Evolutionary conservation across 2,113 vertebrate genomes (phyloP).

Genomic region (Microcebus tavaratra): DNA sequence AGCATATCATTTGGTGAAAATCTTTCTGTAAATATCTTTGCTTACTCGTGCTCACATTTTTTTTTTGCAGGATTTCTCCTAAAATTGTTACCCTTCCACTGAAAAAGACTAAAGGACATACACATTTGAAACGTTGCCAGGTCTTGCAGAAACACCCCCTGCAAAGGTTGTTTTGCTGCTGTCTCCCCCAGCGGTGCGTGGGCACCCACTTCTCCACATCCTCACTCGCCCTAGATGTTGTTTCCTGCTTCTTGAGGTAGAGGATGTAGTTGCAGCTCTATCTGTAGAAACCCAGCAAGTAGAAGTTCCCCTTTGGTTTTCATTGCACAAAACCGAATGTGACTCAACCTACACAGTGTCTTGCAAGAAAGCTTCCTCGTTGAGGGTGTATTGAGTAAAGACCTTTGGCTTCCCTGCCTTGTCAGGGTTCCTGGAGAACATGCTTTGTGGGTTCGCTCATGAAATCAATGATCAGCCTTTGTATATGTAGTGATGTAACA

Average conservation of each 20-base stretch:
- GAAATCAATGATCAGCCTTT: not conserved
- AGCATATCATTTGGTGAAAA: not conserved
- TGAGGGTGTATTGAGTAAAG: not conserved
- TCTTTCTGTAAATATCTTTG: not conserved
- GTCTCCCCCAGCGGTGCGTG: fast-evolving
- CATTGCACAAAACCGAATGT: slow-evolving; percentile 49
- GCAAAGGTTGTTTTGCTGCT: not conserved
- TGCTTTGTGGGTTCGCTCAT: not conserved
- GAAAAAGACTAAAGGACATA: not conserved
- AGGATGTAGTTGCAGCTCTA: slow-evolving; percentile 6
- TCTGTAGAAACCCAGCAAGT: not conserved
- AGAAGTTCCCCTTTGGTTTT: slow-evolving; percentile 53
- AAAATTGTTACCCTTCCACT: not conserved
- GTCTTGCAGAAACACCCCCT: not conserved
- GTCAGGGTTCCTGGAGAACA: not conserved
- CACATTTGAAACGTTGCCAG: not conserved
- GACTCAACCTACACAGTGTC: not conserved
- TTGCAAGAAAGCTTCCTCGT: not conserved
- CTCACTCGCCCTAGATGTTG: not conserved
- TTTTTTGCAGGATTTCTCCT: not conserved
- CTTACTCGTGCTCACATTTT: not conserved
- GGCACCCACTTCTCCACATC: not conserved
- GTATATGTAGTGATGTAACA: not conserved
- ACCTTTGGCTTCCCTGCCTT: not conserved
- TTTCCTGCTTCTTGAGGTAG: slow-evolving; percentile 25